These are phyloP conservation scores for Onychorhynchus coronatus DNA, from an alignment of 2,113 vertebrate genomes.

Conservation along the genomic window DNA sequence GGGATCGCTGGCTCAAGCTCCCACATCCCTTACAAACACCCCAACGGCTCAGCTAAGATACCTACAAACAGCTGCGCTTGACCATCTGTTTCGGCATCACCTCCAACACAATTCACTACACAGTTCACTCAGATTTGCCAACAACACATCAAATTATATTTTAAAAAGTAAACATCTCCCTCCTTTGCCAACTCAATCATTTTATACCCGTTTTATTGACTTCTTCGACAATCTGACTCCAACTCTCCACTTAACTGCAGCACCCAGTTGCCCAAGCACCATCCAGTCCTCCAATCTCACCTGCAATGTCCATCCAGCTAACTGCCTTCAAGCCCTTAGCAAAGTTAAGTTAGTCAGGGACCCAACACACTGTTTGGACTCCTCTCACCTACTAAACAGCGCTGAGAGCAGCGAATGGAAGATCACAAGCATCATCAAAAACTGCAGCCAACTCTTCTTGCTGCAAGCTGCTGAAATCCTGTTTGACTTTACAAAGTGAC, in stretches of 20 bases:
- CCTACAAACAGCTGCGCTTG: too few species aligned
- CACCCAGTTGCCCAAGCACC: neutral
- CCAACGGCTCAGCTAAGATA: neutral
- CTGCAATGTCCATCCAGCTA: neutral
- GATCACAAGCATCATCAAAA: neutral
- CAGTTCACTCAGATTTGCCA: neutral
- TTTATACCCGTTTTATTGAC: neutral
- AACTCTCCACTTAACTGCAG: neutral
- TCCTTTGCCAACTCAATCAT: accelerated
- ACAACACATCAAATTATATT: neutral
- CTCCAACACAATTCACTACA: neutral
- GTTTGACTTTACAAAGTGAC: neutral
- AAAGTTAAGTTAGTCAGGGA: neutral
- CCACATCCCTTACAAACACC: accelerated
- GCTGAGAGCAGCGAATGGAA: neutral
- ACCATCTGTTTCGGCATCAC: neutral
- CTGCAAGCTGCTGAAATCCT: neutral
- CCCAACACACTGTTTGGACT: neutral
- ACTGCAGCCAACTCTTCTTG: neutral
- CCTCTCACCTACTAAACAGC: neutral
- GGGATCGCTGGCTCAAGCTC: neutral
- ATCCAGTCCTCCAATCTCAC: neutral
- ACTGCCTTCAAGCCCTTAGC: neutral
- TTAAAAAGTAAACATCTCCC: neutral
- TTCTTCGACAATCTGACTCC: neutral